phyloP scores from a whole-genome alignment of 1,140 invertebrate genomes.

The Drosophila kohkoa region DNA sequence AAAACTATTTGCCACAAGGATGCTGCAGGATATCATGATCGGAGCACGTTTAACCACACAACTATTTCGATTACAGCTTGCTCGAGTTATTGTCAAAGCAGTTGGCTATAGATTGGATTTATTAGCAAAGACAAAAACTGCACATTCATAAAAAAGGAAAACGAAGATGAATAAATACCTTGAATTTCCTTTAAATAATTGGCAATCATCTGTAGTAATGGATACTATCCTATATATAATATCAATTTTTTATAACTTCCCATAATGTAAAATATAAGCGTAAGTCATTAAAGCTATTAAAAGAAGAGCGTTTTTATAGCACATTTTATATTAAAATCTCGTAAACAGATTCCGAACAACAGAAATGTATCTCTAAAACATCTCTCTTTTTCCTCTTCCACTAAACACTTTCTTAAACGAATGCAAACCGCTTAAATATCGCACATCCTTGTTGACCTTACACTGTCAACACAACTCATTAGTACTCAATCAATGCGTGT shows the following conservation, averaged over 20 bases:
- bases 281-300: no score
- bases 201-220: no score
- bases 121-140: background rate
- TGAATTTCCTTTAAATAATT: no score
- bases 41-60: constrained; percentile 40
- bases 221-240: no score
- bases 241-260: no score
- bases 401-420: background rate
- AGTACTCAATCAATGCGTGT: constrained; percentile 46
- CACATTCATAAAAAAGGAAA: background rate
- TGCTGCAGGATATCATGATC: constrained; percentile 63
- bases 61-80: constrained; percentile 48
- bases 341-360: no score
- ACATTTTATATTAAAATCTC: no score
- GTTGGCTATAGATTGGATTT: background rate
- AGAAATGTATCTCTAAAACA: no score
- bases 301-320: no score
- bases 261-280: no score
- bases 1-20: constrained; percentile 12
- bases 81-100: constrained; percentile 40
- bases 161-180: background rate
- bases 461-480: constrained; percentile 62
- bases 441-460: constrained; percentile 33
- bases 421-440: background rate
- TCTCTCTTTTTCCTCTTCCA: background rate